A percentile compares a stretch with the other conserved stretches of the same genome.
Evolutionary conservation across 2,888 invertebrate species (phyloP).

Genomic region (Tiliacea aurago): DNA sequence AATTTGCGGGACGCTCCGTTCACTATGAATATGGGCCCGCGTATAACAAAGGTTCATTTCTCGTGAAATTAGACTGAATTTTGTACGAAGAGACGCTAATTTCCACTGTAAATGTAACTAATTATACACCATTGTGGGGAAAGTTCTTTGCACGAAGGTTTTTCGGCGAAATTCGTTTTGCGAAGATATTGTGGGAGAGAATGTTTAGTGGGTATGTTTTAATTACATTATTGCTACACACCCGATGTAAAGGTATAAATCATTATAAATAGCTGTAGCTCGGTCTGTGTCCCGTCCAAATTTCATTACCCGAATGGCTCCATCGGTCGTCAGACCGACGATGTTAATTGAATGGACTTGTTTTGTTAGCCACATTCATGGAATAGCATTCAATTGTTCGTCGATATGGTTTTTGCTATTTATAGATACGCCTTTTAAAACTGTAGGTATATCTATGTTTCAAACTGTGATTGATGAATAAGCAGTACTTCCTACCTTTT

Average conservation of each 20-base stretch:
- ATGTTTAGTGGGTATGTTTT: constrained; percentile 37
- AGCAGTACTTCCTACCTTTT: neutral
- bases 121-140: constrained; percentile 69
- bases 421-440: constrained; percentile 3
- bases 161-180: constrained; percentile 54
- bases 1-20: constrained; percentile 84
- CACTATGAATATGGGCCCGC: constrained; percentile 81
- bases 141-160: constrained; percentile 63
- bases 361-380: constrained; percentile 77
- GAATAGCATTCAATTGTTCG: constrained; percentile 66
- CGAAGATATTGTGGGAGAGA: constrained; percentile 43
- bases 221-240: constrained; percentile 44
- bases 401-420: constrained; percentile 44
- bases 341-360: constrained; percentile 82
- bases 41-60: constrained; percentile 84
- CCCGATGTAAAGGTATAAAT: constrained; percentile 15
- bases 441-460: neutral
- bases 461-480: constrained; percentile 2
- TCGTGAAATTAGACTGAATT: constrained; percentile 78
- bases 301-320: constrained; percentile 80
- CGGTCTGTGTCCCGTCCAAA: constrained; percentile 62
- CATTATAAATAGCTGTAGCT: constrained; percentile 29
- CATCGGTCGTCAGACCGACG: constrained; percentile 72
- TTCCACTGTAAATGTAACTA: constrained; percentile 70
- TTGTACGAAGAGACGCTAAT: constrained; percentile 70